Base-by-base conservation (phyloP, 1,140 invertebrate genomes). In the Drosophila azteca region DNA sequence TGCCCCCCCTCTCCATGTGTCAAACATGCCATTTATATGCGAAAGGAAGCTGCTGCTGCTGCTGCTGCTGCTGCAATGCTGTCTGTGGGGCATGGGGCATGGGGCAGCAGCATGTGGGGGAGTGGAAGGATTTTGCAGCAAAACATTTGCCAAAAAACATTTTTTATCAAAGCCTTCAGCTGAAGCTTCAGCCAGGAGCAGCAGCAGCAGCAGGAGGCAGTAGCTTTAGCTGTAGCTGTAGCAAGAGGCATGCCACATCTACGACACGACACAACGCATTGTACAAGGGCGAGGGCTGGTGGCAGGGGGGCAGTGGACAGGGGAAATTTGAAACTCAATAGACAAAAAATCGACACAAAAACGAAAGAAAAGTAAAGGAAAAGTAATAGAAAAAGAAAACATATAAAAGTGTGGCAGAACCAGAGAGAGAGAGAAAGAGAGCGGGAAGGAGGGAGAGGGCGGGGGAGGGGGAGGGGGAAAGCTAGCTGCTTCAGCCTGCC, bases 91-190 rank as follows among this genome's bases (percentile, higher is more conserved):
- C 31, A 35, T 20, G 45, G n/a, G n/a, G n/a, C n/a, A n/a, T 43
- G 41, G 24, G 24, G 24, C 24, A 26, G 17, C 17, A 20, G 17
- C 17, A 20, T 1, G 17, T 52, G 26, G 13, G 59, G 77, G 29
- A 45, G 73, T 79, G 53, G 31, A 79, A 77, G 80, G 80, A 83
- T 84, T 83, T 83, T 39, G 35, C 72, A 79, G 80, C 35, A 83
- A 84, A 79, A 84, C 80, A 83, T 83, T 83, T 83, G 76, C 66
- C 74, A 79, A 84, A 83, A 83, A 77, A 77, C 11, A 39, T 66
- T 87, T 83, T 87, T 85, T 85, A 87, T 87, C 82, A 87, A 85
- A 85, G 81, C 81, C 82, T 87, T 87, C 77, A 85, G 82, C 82
- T 85, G 35, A 39, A 39, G 35, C 35, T 39, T 13, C 11, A 13